A percentile compares a stretch with the other conserved stretches of the same genome.
These are phyloP conservation scores for Protonemura montana DNA, from an alignment of 2,888 invertebrate genomes.

Conservation along the genomic window DNA sequence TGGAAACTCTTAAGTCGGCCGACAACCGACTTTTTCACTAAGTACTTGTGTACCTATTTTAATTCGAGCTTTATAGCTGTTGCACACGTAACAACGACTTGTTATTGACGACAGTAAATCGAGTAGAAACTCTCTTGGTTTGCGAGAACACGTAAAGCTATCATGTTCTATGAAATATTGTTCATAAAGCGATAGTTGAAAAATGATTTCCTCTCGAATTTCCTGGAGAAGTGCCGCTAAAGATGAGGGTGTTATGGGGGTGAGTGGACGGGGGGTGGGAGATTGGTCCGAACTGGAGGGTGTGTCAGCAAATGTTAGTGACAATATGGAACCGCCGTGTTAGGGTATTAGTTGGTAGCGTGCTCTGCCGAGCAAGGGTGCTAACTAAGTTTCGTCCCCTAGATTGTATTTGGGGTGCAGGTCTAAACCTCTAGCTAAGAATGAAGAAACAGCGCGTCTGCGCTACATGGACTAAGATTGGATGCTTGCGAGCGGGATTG, in stretches of 20 bases:
- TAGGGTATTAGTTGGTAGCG: constrained; percentile 43
- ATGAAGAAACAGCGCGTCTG: constrained; percentile 38
- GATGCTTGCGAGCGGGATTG: constrained; percentile 40
- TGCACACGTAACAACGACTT: neutral
- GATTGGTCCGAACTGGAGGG: neutral
- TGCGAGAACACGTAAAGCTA: neutral
- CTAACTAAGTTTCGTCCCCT: constrained; percentile 44
- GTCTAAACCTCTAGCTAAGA: neutral
- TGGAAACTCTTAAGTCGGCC: neutral
- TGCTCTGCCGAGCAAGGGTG: constrained; percentile 33
- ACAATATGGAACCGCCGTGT: constrained; percentile 39
- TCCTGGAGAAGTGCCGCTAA: constrained; percentile 25
- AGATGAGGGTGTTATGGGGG: neutral
- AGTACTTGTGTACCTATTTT: neutral
- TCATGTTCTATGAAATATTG: constrained; percentile 8
- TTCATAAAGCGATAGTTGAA: constrained; percentile 31
- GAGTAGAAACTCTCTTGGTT: constrained; percentile 9
- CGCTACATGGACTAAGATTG: constrained; percentile 39
- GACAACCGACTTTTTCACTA: neutral
- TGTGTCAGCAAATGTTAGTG: constrained; percentile 38
- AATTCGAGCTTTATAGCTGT: neutral
- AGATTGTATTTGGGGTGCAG: constrained; percentile 43
- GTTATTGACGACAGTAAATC: neutral
- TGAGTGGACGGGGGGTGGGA: constrained; percentile 1
- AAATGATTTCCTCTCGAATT: constrained; percentile 14